A percentile compares a stretch with the other conserved stretches of the same genome.
phyloP scores from a whole-genome alignment of 1,140 invertebrate genomes.

The Ylistrum balloti region DNA sequence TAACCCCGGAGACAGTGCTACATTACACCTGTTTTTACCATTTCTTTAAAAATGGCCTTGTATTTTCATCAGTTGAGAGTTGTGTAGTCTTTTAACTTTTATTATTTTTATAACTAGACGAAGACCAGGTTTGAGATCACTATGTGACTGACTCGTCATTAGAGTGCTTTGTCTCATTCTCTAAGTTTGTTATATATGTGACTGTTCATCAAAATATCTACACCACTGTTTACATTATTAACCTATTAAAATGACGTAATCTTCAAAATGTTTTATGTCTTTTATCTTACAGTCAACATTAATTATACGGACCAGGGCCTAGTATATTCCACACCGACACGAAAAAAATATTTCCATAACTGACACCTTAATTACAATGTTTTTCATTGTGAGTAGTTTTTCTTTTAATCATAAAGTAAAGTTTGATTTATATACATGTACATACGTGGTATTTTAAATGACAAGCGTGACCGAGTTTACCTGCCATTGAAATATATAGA shows the following conservation, averaged over 20 bases:
- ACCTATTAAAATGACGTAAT: conserved; percentile 18
- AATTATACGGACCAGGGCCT: too few species aligned
- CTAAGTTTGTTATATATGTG: background rate
- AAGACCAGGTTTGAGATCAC: background rate
- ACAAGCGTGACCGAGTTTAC: too few species aligned
- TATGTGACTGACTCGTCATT: background rate
- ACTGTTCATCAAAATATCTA: background rate
- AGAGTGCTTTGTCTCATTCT: background rate
- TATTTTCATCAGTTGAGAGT: background rate
- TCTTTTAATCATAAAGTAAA: too few species aligned
- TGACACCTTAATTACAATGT: too few species aligned
- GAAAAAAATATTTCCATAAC: too few species aligned
- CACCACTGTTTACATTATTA: conserved; percentile 21
- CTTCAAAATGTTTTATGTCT: background rate
- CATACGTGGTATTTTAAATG: too few species aligned
- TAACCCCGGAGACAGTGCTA: conserved; percentile 9
- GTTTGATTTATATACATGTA: too few species aligned
- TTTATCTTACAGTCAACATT: too few species aligned
- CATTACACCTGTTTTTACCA: background rate
- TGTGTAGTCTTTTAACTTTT: background rate
- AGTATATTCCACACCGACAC: too few species aligned
- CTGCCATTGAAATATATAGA: too few species aligned
- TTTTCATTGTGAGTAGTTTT: too few species aligned
- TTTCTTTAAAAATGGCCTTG: background rate
- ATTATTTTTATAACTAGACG: background rate